Conservation (phyloP, 2,888 invertebrate genomes). For the Yponomeuta plumbellus region DNA sequence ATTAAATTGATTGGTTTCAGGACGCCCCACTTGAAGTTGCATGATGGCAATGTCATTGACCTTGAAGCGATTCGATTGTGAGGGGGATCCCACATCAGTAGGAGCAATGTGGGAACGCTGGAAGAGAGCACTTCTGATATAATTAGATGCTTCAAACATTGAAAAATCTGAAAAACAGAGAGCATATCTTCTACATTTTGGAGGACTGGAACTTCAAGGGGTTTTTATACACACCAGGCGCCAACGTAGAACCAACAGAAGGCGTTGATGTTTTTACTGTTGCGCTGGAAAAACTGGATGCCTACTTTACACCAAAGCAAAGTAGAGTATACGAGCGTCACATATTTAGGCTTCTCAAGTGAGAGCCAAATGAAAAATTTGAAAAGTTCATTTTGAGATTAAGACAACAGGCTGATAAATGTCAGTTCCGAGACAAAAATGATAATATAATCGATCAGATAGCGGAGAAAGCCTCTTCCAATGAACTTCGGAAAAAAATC, state of each 20-base stretch:
- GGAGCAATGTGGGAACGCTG: constrained; percentile 33
- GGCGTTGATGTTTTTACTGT: constrained; percentile 13
- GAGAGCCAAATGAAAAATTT: constrained; percentile 31
- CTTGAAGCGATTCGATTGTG: constrained; percentile 24
- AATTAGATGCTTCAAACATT: constrained; percentile 25
- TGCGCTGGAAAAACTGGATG: constrained; percentile 27
- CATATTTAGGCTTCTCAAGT: constrained; percentile 31
- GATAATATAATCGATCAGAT: constrained; percentile 32
- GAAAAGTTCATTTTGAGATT: constrained; percentile 31
- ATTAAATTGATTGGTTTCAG: constrained; percentile 9
- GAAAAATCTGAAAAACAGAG: constrained; percentile 20
- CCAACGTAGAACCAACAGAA: constrained; percentile 20
- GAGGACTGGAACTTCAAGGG: constrained; percentile 30
- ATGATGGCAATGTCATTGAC: constrained; percentile 10
- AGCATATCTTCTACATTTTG: constrained; percentile 28
- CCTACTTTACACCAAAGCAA: constrained; percentile 34
- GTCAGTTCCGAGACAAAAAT: constrained; percentile 31
- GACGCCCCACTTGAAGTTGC: background rate
- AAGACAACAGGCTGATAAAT: constrained; percentile 34
- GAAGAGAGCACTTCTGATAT: constrained; percentile 30
- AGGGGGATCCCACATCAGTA: constrained; percentile 30
- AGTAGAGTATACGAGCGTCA: constrained; percentile 26
- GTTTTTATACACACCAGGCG: constrained; percentile 31
- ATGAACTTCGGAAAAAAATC: constrained; percentile 20
- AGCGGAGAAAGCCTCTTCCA: constrained; percentile 27